Base-by-base conservation (phyloP, 2,797 vertebrate genomes). In the Geotrypetes seraphini region DNA sequence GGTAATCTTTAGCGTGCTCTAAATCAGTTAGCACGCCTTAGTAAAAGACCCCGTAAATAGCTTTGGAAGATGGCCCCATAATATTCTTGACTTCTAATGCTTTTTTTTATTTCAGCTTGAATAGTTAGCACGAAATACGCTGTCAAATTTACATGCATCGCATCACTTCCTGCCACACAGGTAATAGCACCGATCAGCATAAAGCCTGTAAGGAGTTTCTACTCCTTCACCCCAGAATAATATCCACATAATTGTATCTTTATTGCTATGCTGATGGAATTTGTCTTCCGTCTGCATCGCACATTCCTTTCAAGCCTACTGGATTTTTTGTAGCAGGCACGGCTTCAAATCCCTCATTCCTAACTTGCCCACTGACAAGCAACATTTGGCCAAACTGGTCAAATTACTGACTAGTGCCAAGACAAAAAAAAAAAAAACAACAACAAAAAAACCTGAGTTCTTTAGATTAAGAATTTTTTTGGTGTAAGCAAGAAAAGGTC, bases 401-500 rank as follows among this genome's bases (percentile, higher is more conserved):
- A 51, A 30, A 50, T 7, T 23, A 22, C 24, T 36, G 57, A 14
- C 36, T 51, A 31, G 18, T 42, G 30, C 28, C 35, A 32, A 53
- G 53, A 39, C 25, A 38, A 44, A 51, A 42, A 28, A 43, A 47
- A n/a, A n/a, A n/a, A n/a, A n/a, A n/a, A n/a, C n/a, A n/a, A n/a
- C n/a, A n/a, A n/a, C n/a, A n/a, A n/a, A n/a, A n/a, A n/a, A n/a
- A n/a, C n/a, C n/a, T n/a, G n/a, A n/a, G n/a, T n/a, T n/a, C n/a
- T 65, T 22, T 39, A 42, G 43, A 64, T 53, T 50, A 56, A 4
- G 34, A 49, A 47, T 47, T 58, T 46, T 35, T 57, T 35, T 57
- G 34, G 33, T 18, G 10, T 48, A 41, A 53, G 49, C 39, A 67
- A n/a, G n/a, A 64, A 60, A 46, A 47, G 33, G 32, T 56, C 40